phyloP scores from a whole-genome alignment of 2,888 invertebrate genomes.

The Calameuta filiformis region DNA sequence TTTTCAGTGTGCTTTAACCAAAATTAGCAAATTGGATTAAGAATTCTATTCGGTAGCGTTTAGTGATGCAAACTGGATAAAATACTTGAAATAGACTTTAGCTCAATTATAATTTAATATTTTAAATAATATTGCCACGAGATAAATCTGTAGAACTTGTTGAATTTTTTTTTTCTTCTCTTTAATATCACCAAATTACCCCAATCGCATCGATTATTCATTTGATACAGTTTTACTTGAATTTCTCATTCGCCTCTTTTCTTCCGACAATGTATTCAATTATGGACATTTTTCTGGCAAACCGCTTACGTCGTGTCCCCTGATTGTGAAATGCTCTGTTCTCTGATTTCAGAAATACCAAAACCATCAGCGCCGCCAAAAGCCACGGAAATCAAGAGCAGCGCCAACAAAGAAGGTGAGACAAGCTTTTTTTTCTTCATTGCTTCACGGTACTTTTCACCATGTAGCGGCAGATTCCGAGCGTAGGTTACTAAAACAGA shows the following conservation, averaged over 20 bases:
- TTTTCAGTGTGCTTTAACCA: not conserved
- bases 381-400: slow-evolving; percentile 84
- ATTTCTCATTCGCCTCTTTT: not conserved
- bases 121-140: not conserved
- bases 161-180: not conserved
- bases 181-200: not conserved
- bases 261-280: not conserved
- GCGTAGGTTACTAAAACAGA: not conserved
- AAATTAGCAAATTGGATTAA: not conserved
- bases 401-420: slow-evolving; percentile 81
- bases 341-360: slow-evolving; percentile 79
- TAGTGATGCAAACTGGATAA: not conserved
- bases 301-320: not conserved
- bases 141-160: not conserved
- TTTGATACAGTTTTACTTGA: not conserved
- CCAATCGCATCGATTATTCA: not conserved
- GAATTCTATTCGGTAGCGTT: not conserved
- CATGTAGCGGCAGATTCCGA: not conserved
- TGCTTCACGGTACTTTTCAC: not conserved
- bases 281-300: not conserved
- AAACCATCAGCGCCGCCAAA: slow-evolving; percentile 87
- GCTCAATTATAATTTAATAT: too few relatives aligned
- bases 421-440: not conserved
- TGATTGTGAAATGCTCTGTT: not conserved
- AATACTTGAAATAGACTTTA: not conserved